These are phyloP conservation scores for Metaphire vulgaris DNA, from an alignment of 1,140 invertebrate species.

Conservation along the genomic window DNA sequence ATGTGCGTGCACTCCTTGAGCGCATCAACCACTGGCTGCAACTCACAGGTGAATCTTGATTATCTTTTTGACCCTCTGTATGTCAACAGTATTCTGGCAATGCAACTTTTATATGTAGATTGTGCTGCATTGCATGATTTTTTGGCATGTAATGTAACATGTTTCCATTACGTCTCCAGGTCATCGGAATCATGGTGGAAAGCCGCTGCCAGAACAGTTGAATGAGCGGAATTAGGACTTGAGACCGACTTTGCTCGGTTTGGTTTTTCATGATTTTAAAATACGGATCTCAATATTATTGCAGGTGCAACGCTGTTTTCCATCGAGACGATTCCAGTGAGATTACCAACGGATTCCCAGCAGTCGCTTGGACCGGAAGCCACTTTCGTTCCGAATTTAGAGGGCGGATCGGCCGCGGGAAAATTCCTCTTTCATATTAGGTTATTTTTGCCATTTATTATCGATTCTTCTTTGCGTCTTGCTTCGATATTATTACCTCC, in stretches of 20 bases:
- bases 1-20: slow-evolving; percentile 22
- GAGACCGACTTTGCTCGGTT: too few relatives aligned
- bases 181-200: background rate
- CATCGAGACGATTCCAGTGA: slow-evolving; percentile 19
- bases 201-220: background rate
- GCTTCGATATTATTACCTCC: too few relatives aligned
- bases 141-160: background rate
- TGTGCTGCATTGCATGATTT: background rate
- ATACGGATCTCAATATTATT: too few relatives aligned
- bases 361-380: background rate
- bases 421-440: background rate
- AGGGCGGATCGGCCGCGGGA: background rate
- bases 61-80: background rate
- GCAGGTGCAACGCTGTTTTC: slow-evolving; percentile 27
- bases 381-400: background rate
- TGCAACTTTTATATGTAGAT: background rate
- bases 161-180: background rate
- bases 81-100: background rate
- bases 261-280: too few relatives aligned
- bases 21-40: slow-evolving; percentile 30
- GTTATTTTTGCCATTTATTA: background rate
- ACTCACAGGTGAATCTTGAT: slow-evolving; percentile 17
- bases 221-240: background rate
- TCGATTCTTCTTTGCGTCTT: background rate
- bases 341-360: background rate